Base-by-base conservation (phyloP, 2,888 invertebrate species). In the Tiliacea citrago region DNA sequence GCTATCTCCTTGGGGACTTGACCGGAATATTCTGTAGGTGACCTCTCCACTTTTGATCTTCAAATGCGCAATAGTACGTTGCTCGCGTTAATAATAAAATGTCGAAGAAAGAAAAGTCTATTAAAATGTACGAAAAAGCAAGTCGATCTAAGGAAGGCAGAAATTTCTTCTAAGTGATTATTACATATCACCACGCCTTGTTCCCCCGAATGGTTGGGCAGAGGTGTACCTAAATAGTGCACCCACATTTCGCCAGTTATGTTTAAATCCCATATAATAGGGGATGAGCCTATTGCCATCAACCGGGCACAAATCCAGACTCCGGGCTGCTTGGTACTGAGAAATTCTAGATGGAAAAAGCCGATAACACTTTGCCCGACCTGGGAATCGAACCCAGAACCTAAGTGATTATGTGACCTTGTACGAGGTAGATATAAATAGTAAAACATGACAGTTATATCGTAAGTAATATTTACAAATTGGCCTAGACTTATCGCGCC, bases 21-120 rank as follows among this genome's bases (percentile, higher is more conserved):
- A 66, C 66, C 81, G 65, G 49, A 51, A 80, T 73, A 57, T 51
- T 80, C 61, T 49, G 24, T 61, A 81, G 80, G 73, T 62, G 24
- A 61, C 35, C 55, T 51, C 35, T 47, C 49, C 42, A 47, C 24
- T 53, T 70, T 55, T 45, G n/a, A 57, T 78, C 51, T 45, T 58
- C 16, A 35, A 24, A n/a, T 51, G 16, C 24, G n/a, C 0, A 47
- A 29, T 68, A 51, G 13, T 78, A 51, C 7, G 18, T 51, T n/a
- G 18, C n/a, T 57, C 1, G 13, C n/a, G 9, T 65, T 18, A 6
- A 18, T 51, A n/a, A n/a, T n/a, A n/a, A n/a, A n/a, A 16, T 24
- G 45, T 16, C 3, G 18, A 5, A n/a, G 16, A 18, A 18, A n/a
- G 18, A 35, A 16, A 47, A 16, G 16, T 21, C 3, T 47, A 16